Evolutionary conservation across 92 coral and sea anemone genomes (phyloP).

Genomic region (Paramuricea clavata): DNA sequence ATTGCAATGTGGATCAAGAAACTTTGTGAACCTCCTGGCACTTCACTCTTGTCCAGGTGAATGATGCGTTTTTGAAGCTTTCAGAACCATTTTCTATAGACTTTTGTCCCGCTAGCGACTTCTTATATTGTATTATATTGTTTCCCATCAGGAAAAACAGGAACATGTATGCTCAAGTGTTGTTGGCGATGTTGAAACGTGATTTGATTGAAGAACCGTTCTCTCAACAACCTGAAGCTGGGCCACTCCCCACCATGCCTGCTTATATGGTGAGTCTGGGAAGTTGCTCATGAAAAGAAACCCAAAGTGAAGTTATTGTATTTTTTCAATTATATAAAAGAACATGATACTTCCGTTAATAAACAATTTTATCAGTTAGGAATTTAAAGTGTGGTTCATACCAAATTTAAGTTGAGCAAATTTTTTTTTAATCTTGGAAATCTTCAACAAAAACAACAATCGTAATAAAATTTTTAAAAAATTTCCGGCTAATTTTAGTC

Average conservation of each 20-base stretch:
- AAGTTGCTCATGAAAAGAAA: not conserved
- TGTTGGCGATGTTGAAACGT: conserved; percentile 95
- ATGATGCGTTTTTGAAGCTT: not conserved
- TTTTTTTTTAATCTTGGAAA: too few relatives aligned
- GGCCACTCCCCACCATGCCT: conserved; percentile 88
- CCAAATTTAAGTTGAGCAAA: too few relatives aligned
- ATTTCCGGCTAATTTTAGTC: not conserved
- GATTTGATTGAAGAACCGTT: conserved; percentile 96
- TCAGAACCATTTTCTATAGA: too few relatives aligned
- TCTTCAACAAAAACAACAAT: too few relatives aligned
- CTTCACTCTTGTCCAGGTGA: conserved; percentile 82
- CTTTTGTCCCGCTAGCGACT: too few relatives aligned
- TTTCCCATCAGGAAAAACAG: conserved; percentile 82
- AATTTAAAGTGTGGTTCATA: too few relatives aligned
- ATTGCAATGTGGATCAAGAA: conserved; percentile 98
- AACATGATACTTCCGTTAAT: too few relatives aligned
- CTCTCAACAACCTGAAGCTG: conserved; percentile 95
- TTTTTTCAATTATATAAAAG: too few relatives aligned
- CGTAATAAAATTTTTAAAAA: too few relatives aligned
- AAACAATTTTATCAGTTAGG: too few relatives aligned
- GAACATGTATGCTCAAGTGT: conserved; percentile 92
- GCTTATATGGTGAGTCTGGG: conserved; percentile 88
- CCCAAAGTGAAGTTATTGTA: too few relatives aligned
- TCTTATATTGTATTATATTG: too few relatives aligned
- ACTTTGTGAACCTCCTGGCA: conserved; percentile 96